Evolutionary conservation across 2,113 vertebrate genomes (phyloP), one percentile per base, ranked within the genome.

Genomic region (Polypterus senegalus): DNA sequence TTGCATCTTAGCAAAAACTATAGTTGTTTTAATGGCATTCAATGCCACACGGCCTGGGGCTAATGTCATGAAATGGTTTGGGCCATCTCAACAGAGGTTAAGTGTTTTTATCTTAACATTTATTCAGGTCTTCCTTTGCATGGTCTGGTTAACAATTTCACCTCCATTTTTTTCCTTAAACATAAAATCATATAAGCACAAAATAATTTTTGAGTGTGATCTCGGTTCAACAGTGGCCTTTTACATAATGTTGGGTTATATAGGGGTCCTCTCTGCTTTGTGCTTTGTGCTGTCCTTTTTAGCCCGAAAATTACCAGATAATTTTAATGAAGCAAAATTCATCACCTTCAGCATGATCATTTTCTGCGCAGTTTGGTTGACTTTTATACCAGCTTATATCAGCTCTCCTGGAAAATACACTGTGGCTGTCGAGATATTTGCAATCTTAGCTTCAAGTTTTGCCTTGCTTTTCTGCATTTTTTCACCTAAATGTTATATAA

Each of bases 1-100:
- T 9, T 67, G 61, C 44, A 7, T 67, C 45, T 53, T 67, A 27
- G 59, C 57, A 4, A 64, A 67, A 64, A 64, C 66, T 3, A n/a
- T 67, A 3, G 53, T 46, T 47, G 62, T 64, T 10, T 48, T 67
- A 5, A 43, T 67, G 6, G 66, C 66, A 9, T 67, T 67, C 48
- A 64, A 67, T 11, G 52, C 54, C 4, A 64, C 45, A 5, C 44
- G 47, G 10, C 53, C 58, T 43, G 58, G 52, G 9, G 47, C 49
- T 27, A 57, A 48, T 8, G 11, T 67, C 1, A 48, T 6, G 27
- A 61, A 57, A 48, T 67, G n/a, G 51, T 48, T 64, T 46, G 53
- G 58, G 1, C 27, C 9, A 6, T 10, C 54, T 27, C 45, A 55
- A 6, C 58, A 62, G 4, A 47, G 48, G 4, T 49, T 60, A 8